Evolutionary conservation across 2,888 invertebrate species (phyloP), one percentile per base, ranked within the genome.

Genomic region (Gnatocerus cornutus): DNA sequence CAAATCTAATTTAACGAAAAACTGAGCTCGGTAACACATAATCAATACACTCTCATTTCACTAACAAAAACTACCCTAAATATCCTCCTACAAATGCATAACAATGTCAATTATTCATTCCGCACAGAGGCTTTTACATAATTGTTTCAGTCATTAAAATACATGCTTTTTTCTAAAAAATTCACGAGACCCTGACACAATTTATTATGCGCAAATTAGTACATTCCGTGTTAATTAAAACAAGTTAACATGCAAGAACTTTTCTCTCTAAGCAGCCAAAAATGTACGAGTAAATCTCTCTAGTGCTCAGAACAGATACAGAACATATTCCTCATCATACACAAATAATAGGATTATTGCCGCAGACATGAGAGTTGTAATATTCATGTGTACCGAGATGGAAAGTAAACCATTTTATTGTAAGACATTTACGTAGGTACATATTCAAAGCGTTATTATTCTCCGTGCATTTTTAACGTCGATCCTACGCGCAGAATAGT

Each of bases 281-380:
- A 59, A 59, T 45, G 9, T 41, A 27, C n/a, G 41, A 21, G 9
- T 16, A 10, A n/a, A 53, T 53, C 53, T 13, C 37, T 53, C 37
- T 13, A 53, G n/a, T 53, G 7, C 12, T 13, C 29, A 2, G 8
- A 14, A 33, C 14, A 39, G 59, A 46, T 29, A 59, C 45, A 45
- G 45, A 59, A 59, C 27, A 14, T 59, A 46, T 29, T 45, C 58
- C n/a, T 59, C 13, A 56, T 43, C 41, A 56, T 55, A 56, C 29
- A 56, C 43, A 46, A 59, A 43, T 59, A 59, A 59, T 46, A 59
- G 59, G 46, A 46, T 59, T 59, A 59, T 59, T 45, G 59, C 45
- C 59, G 46, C 45, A 59, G 46, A 59, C 59, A 59, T 45, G 46
- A 33, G 46, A 30, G 45, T 12, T 45, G 43, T 59, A 59, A 59